Percentiles rank a stretch among this genome's conserved stretches.
Evolutionary conservation across 30 jellyfish, hydroid and myxozoan genomes (phyloP).

Genomic region (Mastigias papua): DNA sequence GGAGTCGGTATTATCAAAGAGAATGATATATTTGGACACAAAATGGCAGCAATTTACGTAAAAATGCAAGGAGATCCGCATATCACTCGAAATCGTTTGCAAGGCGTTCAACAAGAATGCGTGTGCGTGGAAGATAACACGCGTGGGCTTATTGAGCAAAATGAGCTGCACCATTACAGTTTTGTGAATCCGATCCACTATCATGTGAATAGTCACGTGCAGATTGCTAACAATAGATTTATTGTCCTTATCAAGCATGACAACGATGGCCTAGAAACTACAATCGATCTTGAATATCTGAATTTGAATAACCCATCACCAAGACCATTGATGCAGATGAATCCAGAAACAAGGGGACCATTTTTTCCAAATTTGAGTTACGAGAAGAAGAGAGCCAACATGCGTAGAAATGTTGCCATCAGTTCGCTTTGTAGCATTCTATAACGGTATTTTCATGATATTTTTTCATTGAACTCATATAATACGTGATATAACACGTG

Average conservation of each 20-base stretch:
- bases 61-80: slow-evolving; percentile 77
- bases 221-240: slow-evolving; percentile 34
- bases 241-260: slow-evolving; percentile 55
- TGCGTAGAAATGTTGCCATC: slow-evolving; percentile 54
- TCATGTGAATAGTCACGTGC: slow-evolving; percentile 50
- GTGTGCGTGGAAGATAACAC: slow-evolving; percentile 79
- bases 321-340: slow-evolving; percentile 59
- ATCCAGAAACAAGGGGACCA: slow-evolving; percentile 55
- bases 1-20: slow-evolving; percentile 80
- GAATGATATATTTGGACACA: slow-evolving; percentile 82
- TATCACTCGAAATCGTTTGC: slow-evolving; percentile 79
- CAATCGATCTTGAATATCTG: slow-evolving; percentile 63
- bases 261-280: slow-evolving; percentile 58
- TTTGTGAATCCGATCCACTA: slow-evolving; percentile 65
- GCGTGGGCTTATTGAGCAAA: slow-evolving; percentile 81
- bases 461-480: not conserved
- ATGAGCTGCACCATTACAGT: slow-evolving; percentile 71
- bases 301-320: slow-evolving; percentile 64
- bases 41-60: slow-evolving; percentile 62
- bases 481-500: too few relatives aligned
- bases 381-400: not conserved
- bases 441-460: not conserved
- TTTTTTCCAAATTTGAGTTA: slow-evolving; percentile 59
- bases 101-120: slow-evolving; percentile 73
- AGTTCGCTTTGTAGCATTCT: slow-evolving; percentile 58